Percentiles rank a stretch among this genome's conserved stretches.
phyloP scores from a whole-genome alignment of 2,113 vertebrate genomes.

The Channa maculata region DNA sequence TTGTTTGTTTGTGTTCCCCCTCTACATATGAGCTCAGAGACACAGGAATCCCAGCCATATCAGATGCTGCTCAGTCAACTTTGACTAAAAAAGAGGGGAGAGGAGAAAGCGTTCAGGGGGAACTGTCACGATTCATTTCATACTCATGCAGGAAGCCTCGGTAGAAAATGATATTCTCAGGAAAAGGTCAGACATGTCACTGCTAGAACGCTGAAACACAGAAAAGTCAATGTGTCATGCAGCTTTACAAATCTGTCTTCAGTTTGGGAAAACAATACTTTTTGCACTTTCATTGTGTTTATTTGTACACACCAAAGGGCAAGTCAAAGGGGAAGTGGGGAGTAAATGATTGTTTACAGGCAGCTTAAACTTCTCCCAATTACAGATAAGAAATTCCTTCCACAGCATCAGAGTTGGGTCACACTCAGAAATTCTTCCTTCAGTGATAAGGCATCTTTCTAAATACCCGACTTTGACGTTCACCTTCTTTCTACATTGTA shows the following conservation, averaged over 20 bases:
- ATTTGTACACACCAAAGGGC: slow-evolving; percentile 37
- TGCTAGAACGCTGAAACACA: slow-evolving; percentile 3
- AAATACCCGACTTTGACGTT: slow-evolving; percentile 28
- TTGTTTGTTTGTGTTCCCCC: slow-evolving; percentile 78
- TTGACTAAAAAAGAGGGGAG: slow-evolving; percentile 37
- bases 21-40: slow-evolving; percentile 57
- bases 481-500: background rate
- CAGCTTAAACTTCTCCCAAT: slow-evolving; percentile 45
- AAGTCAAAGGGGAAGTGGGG: slow-evolving; percentile 29
- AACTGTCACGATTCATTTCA: slow-evolving; percentile 72
- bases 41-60: slow-evolving; percentile 62
- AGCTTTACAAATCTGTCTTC: slow-evolving; percentile 13
- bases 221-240: slow-evolving; percentile 9
- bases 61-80: slow-evolving; percentile 74
- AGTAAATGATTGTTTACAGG: slow-evolving; percentile 63
- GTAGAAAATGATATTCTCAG: slow-evolving; percentile 53
- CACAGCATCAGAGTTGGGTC: slow-evolving; percentile 42
- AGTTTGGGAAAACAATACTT: slow-evolving; percentile 9
- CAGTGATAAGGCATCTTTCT: slow-evolving; percentile 32
- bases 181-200: slow-evolving; percentile 38
- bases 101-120: slow-evolving; percentile 45
- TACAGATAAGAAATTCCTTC: slow-evolving; percentile 73
- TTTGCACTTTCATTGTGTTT: slow-evolving; percentile 24
- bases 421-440: slow-evolving; percentile 38
- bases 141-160: slow-evolving; percentile 50